Conservation (phyloP, 1,140 invertebrate species). For the Lanistes nyassanus region DNA sequence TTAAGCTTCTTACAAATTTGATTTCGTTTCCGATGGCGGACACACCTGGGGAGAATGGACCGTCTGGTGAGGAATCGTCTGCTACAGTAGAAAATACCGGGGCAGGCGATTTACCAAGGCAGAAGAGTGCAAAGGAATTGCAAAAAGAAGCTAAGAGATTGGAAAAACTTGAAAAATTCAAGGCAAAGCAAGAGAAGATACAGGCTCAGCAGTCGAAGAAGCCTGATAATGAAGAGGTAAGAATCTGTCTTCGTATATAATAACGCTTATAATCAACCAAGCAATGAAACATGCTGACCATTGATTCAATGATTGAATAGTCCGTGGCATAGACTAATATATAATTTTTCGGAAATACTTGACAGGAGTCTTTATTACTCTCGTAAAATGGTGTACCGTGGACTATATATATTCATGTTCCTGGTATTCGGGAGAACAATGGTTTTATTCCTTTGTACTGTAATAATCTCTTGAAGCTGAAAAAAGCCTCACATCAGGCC, state of each 20-base stretch:
- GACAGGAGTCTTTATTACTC: too few relatives aligned
- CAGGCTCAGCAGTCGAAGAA: constrained; percentile 61
- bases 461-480: too few relatives aligned
- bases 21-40: constrained; percentile 22
- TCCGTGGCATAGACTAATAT: constrained; percentile 67
- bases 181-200: constrained; percentile 84
- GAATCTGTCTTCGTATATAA: too few relatives aligned
- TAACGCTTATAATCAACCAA: too few relatives aligned
- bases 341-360: too few relatives aligned
- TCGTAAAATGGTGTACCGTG: too few relatives aligned
- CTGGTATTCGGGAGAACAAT: too few relatives aligned
- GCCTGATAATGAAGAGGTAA: constrained; percentile 31
- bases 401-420: too few relatives aligned
- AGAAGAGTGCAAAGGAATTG: constrained; percentile 58
- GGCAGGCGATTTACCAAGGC: constrained; percentile 35
- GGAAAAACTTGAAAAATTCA: constrained; percentile 80
- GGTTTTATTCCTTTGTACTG: too few relatives aligned
- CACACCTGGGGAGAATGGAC: constrained; percentile 17
- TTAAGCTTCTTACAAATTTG: not conserved
- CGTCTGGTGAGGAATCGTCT: constrained; percentile 15
- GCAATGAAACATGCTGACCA: too few relatives aligned
- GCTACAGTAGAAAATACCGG: constrained; percentile 17
- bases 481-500: too few relatives aligned
- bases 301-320: not conserved
- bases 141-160: constrained; percentile 59